These are phyloP conservation scores for Nannoperca australis DNA, from an alignment of 2,797 vertebrate species.

Conservation along the genomic window DNA sequence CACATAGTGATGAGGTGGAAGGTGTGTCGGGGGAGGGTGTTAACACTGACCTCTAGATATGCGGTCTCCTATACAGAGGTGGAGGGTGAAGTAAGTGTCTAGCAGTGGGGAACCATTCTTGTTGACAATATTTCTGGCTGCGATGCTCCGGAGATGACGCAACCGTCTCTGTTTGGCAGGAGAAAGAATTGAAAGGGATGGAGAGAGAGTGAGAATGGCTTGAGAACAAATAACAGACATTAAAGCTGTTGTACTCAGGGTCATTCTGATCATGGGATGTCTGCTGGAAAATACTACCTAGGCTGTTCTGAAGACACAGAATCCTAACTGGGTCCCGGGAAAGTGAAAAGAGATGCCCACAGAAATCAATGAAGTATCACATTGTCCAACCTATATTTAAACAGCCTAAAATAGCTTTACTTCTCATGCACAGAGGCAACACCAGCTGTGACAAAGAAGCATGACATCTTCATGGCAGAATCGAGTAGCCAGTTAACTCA, in stretches of 20 bases:
- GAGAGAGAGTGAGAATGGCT: background rate
- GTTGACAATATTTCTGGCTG: slow-evolving; percentile 95
- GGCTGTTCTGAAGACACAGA: slow-evolving; percentile 9
- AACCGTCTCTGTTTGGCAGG: slow-evolving; percentile 89
- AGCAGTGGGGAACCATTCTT: slow-evolving; percentile 94
- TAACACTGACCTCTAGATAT: slow-evolving; percentile 91
- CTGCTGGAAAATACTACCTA: background rate
- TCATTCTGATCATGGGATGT: slow-evolving; percentile 13
- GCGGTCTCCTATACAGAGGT: slow-evolving; percentile 88
- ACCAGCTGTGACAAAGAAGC: slow-evolving; percentile 11
- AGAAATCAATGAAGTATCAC: slow-evolving; percentile 13
- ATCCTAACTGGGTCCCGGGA: background rate
- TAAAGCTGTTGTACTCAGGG: slow-evolving; percentile 18
- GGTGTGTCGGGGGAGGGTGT: background rate
- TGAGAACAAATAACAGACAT: slow-evolving; percentile 24
- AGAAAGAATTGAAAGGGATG: background rate
- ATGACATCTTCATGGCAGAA: slow-evolving; percentile 42
- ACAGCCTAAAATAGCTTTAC: slow-evolving; percentile 11
- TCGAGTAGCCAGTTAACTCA: slow-evolving; percentile 30
- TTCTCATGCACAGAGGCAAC: slow-evolving; percentile 9
- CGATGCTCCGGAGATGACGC: slow-evolving; percentile 95
- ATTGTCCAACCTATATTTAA: background rate
- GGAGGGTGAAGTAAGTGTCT: slow-evolving; percentile 97
- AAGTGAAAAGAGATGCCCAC: background rate
- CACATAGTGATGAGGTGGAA: background rate